A percentile compares a stretch with the other conserved stretches of the same genome.
These are phyloP conservation scores for Rhinichthys osculus DNA, from an alignment of 2,797 vertebrate species.

Conservation along the genomic window DNA sequence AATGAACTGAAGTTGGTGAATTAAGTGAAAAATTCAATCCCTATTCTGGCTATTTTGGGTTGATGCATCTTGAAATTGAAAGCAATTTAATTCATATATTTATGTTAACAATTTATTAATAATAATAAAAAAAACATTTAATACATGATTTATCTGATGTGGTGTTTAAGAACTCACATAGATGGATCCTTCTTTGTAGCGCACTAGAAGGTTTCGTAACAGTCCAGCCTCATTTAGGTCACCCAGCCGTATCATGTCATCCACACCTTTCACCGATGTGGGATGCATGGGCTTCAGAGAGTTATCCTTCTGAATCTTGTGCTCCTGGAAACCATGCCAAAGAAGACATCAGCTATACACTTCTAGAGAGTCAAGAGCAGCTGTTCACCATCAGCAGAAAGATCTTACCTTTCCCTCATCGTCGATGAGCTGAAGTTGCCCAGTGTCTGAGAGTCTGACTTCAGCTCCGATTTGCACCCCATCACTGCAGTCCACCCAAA, in stretches of 20 bases:
- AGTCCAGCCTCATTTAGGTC: slow-evolving; percentile 94
- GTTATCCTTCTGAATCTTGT: slow-evolving; percentile 82
- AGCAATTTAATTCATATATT: neutral
- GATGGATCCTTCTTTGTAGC: slow-evolving; percentile 90
- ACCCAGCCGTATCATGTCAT: slow-evolving; percentile 94
- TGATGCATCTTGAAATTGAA: neutral
- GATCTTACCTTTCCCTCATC: slow-evolving; percentile 94
- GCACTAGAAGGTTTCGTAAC: slow-evolving; percentile 93
- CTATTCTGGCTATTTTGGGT: neutral
- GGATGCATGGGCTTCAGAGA: slow-evolving; percentile 88
- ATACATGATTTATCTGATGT: neutral
- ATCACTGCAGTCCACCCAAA: slow-evolving; percentile 85
- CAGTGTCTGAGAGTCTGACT: slow-evolving; percentile 82
- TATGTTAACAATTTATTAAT: neutral
- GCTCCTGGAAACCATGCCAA: slow-evolving; percentile 76
- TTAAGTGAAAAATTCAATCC: slow-evolving; percentile 1
- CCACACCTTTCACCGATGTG: slow-evolving; percentile 87
- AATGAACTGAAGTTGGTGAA: neutral
- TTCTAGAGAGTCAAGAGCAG: neutral
- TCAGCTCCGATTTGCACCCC: slow-evolving; percentile 88
- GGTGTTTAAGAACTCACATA: slow-evolving; percentile 84
- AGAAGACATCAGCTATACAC: slow-evolving; percentile 31
- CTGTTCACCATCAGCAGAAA: neutral
- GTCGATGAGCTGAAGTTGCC: slow-evolving; percentile 86
- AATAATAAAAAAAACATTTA: neutral